These are phyloP conservation scores for Theonella swinhoei DNA, from an alignment of 37 sponge, comb jelly and placozoan species.

Conservation along the genomic window DNA sequence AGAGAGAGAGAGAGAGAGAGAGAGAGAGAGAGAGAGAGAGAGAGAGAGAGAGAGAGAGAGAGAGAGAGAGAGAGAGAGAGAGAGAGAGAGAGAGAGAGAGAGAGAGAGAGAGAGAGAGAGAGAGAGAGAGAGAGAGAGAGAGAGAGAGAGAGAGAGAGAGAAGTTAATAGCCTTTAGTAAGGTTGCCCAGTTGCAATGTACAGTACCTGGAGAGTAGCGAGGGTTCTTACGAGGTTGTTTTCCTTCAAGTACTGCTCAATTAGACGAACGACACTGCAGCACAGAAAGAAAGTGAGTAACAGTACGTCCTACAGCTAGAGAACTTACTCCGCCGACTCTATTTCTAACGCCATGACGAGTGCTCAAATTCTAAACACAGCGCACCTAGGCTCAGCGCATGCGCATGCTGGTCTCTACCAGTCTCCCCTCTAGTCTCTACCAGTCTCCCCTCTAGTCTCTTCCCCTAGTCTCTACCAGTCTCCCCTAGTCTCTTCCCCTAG, in stretches of 20 bases:
- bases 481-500: too few species aligned
- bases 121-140: constrained; percentile 50
- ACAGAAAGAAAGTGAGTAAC: neutral
- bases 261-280: constrained; percentile 81
- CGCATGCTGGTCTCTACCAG: too few species aligned
- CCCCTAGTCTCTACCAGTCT: too few species aligned
- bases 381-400: too few species aligned
- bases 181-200: constrained; percentile 5
- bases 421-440: too few species aligned
- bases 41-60: constrained; percentile 19
- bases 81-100: constrained; percentile 45
- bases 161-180: neutral
- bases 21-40: constrained; percentile 22
- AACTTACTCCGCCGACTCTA: constrained; percentile 89
- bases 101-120: constrained; percentile 43
- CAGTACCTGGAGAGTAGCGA: constrained; percentile 83
- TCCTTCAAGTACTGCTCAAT: constrained; percentile 97
- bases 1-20: constrained; percentile 17
- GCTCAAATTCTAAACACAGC: too few species aligned
- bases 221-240: constrained; percentile 88
- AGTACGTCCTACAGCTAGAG: neutral
- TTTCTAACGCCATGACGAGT: constrained; percentile 84
- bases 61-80: constrained; percentile 35
- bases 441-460: too few species aligned
- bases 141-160: constrained; percentile 54